Conservation (phyloP, 2,797 vertebrate genomes). For the Helarctos malayanus region DNA sequence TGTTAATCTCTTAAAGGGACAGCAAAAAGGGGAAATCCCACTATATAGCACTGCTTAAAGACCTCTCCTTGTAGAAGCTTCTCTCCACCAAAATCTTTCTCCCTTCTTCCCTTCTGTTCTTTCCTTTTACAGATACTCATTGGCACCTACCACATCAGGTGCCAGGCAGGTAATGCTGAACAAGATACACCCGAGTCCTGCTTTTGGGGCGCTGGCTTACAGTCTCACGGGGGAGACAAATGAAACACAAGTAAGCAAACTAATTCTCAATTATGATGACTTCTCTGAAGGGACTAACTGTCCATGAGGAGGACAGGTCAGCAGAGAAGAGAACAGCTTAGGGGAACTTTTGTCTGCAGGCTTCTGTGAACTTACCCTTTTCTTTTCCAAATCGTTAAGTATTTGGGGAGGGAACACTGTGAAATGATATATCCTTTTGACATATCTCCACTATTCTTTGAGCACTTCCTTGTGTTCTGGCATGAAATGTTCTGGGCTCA, state of each 20-base stretch:
- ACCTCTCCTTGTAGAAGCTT: not conserved
- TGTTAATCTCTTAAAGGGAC: constrained; percentile 52
- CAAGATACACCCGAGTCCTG: not conserved
- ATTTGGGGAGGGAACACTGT: not conserved
- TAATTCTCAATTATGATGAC: not conserved
- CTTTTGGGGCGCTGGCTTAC: not conserved
- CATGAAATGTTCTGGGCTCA: not conserved
- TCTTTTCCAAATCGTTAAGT: not conserved
- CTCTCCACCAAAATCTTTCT: not conserved
- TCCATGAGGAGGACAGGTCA: not conserved
- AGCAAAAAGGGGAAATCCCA: not conserved
- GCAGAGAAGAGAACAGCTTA: not conserved
- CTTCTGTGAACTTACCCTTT: not conserved
- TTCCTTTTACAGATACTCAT: not conserved
- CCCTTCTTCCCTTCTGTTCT: not conserved
- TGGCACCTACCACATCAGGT: too few relatives aligned
- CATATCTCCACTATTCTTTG: constrained; percentile 1
- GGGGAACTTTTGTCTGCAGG: not conserved
- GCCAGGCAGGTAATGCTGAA: not conserved
- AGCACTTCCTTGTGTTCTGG: not conserved
- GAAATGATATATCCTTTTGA: not conserved
- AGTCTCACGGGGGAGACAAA: not conserved
- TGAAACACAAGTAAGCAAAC: not conserved
- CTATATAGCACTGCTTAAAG: not conserved
- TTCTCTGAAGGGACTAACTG: not conserved